phyloP scores from a whole-genome alignment of 2,113 vertebrate genomes.

The Puffinus mauretanicus region DNA sequence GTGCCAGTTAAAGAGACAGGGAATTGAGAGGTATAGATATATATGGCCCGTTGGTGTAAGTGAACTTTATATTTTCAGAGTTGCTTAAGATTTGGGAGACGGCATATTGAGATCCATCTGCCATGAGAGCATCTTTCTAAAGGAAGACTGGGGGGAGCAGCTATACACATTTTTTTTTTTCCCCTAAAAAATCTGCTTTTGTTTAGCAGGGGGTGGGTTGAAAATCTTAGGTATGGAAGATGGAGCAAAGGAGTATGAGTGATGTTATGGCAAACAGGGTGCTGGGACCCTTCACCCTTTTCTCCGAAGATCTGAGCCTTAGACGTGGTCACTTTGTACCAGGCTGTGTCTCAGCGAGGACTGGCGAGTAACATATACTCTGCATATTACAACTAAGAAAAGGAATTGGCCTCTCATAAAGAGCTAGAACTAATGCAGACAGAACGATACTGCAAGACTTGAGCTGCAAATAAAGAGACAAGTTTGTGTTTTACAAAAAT shows the following conservation, averaged over 20 bases:
- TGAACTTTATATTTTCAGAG: slow-evolving; percentile 67
- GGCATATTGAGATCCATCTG: slow-evolving; percentile 74
- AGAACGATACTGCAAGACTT: slow-evolving; percentile 39
- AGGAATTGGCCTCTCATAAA: slow-evolving; percentile 24
- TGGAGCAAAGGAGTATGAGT: not conserved
- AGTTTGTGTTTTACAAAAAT: slow-evolving; percentile 63
- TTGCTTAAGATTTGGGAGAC: slow-evolving; percentile 67
- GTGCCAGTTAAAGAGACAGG: slow-evolving; percentile 76
- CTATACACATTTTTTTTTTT: not conserved
- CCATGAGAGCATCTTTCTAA: slow-evolving; percentile 56
- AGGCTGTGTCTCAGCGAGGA: not conserved
- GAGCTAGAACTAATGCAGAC: slow-evolving; percentile 56
- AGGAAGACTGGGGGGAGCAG: slow-evolving; percentile 30
- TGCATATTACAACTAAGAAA: not conserved
- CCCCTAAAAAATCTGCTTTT: slow-evolving; percentile 49
- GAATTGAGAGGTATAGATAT: slow-evolving; percentile 32
- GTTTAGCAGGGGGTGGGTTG: slow-evolving; percentile 42
- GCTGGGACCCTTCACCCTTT: not conserved
- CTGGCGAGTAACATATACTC: not conserved
- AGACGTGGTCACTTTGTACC: not conserved
- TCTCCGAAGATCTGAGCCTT: not conserved
- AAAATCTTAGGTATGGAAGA: not conserved
- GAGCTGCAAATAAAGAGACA: slow-evolving; percentile 60
- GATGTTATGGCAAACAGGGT: not conserved
- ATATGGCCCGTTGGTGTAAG: slow-evolving; percentile 31